Evolutionary conservation across 2,888 invertebrate genomes (phyloP).

Genomic region (Liposcelis brunnea): DNA sequence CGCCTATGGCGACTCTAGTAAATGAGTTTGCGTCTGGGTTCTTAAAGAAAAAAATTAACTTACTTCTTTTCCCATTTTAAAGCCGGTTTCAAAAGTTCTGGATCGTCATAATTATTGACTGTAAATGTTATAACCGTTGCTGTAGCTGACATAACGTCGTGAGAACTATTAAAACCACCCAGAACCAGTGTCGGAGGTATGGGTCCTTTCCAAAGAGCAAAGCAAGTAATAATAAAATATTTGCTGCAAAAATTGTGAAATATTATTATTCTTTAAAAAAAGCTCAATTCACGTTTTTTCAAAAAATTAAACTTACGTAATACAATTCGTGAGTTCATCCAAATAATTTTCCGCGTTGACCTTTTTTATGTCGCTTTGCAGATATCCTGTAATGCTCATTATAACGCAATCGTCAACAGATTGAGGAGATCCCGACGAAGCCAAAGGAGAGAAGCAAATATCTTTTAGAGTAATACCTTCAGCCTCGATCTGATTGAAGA

Average conservation of each 20-base stretch:
- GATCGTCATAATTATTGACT: too few relatives aligned
- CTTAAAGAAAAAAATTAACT: conserved; percentile 4
- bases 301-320: conserved; percentile 39
- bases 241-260: too few relatives aligned
- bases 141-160: too few relatives aligned
- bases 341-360: conserved; percentile 48
- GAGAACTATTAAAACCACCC: too few relatives aligned
- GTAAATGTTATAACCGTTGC: too few relatives aligned
- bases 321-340: conserved; percentile 53
- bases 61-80: conserved; percentile 64
- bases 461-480: conserved; percentile 42
- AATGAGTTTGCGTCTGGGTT: too few relatives aligned
- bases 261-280: too few relatives aligned
- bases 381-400: conserved; percentile 86
- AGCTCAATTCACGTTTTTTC: conserved; percentile 48
- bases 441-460: conserved; percentile 84
- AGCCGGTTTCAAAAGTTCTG: conserved; percentile 42
- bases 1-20: too few relatives aligned
- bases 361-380: conserved; percentile 45
- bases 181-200: too few relatives aligned
- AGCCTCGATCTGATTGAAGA: conserved; percentile 19
- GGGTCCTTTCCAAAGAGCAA: too few relatives aligned
- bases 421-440: conserved; percentile 42
- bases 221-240: too few relatives aligned
- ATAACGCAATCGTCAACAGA: conserved; percentile 58